These are phyloP conservation scores for Drosophila auraria DNA, from an alignment of 1,140 invertebrate genomes.

Conservation along the genomic window DNA sequence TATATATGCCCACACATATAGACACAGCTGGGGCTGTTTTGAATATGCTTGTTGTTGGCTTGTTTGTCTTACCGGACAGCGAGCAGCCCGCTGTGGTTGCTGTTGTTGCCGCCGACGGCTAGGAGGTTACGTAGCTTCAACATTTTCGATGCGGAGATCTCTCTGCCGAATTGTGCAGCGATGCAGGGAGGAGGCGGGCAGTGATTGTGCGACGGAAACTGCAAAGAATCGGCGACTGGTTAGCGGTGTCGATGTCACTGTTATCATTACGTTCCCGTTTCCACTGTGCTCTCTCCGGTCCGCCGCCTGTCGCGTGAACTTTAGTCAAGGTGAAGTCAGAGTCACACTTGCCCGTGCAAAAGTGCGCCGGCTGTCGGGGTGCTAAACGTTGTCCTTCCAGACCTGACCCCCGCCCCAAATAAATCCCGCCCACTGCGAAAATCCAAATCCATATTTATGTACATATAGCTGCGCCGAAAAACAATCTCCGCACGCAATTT, in stretches of 20 bases:
- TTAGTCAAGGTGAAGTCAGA: conserved; percentile 82
- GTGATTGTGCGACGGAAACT: conserved; percentile 51
- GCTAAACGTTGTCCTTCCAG: conserved; percentile 12
- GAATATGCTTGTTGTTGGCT: conserved; percentile 18
- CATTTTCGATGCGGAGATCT: conserved; percentile 55
- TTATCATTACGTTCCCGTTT: conserved; percentile 58
- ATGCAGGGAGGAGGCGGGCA: conserved; percentile 19
- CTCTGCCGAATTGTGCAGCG: conserved; percentile 20
- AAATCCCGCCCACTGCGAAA: not conserved
- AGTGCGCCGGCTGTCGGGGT: conserved; percentile 39
- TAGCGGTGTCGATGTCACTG: conserved; percentile 50
- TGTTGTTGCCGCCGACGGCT: conserved; percentile 47
- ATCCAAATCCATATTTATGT: not conserved
- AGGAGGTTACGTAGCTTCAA: conserved; percentile 73
- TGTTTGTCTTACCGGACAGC: conserved; percentile 55
- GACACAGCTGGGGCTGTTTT: conserved; percentile 21
- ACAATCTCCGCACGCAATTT: not conserved
- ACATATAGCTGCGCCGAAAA: not conserved
- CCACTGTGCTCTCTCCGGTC: conserved; percentile 40
- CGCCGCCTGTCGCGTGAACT: conserved; percentile 54
- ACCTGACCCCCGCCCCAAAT: conserved; percentile 6
- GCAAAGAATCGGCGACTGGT: conserved; percentile 58
- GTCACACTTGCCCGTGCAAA: conserved; percentile 54
- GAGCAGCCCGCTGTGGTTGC: conserved; percentile 15
- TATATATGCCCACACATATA: conserved; percentile 4